Conservation (phyloP, 2,888 invertebrate species). For the Bombylius discolor region DNA sequence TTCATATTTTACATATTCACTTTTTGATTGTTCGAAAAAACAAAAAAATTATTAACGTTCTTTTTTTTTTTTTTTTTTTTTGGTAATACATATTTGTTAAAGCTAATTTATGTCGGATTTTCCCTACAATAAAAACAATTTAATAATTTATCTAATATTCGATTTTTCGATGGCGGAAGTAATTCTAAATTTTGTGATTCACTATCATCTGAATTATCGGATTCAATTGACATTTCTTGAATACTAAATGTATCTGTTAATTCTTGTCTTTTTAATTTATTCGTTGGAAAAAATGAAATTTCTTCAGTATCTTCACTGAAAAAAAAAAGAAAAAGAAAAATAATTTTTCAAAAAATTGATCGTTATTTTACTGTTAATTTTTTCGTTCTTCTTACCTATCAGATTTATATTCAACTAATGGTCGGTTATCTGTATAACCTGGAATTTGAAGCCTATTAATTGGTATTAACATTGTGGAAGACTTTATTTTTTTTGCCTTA, state of each 20-base stretch:
- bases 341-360: neutral
- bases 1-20: too few species aligned
- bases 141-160: conserved; percentile 20
- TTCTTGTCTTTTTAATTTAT: conserved; percentile 20
- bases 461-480: conserved; percentile 30
- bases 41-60: too few species aligned
- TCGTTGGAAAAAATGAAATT: conserved; percentile 33
- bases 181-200: conserved; percentile 34
- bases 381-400: conserved; percentile 22
- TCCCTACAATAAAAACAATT: conserved; percentile 18
- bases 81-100: too few species aligned
- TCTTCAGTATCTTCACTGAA: conserved; percentile 31
- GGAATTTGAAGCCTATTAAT: conserved; percentile 34
- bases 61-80: too few species aligned
- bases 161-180: conserved; percentile 27
- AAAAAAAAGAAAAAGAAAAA: neutral
- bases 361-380: neutral
- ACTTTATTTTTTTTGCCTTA: conserved; percentile 31
- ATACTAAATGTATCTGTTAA: conserved; percentile 37
- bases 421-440: conserved; percentile 30
- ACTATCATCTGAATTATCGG: conserved; percentile 32
- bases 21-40: too few species aligned
- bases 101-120: neutral
- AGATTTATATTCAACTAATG: conserved; percentile 35
- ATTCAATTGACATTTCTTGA: conserved; percentile 37